Base-by-base conservation (phyloP, 2,888 invertebrate genomes). In the Lacanobia oleracea region DNA sequence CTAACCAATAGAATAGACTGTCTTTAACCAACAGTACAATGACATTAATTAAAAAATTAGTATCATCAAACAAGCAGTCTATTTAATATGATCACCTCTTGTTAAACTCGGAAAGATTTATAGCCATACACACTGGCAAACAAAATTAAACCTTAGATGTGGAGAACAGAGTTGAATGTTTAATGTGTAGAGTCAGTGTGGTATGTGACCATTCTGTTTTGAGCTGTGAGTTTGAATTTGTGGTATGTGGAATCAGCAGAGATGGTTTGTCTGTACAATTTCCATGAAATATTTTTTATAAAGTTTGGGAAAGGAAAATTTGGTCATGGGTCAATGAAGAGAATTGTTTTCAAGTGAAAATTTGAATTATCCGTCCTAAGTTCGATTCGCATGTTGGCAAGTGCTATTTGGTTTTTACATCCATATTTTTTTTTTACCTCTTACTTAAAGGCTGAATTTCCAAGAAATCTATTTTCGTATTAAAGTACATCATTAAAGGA, bases 21-120 rank as follows among this genome's bases (percentile, higher is more conserved):
- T 37, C 2, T 2, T 51, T 56, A 14, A 53, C 37, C 3, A 60
- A 45, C 37, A 40, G 23, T n/a, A 64, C 43, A 67, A 75, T 21
- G 45, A 51, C 37, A 67, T 74, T 59, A 74, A 79, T 77, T 72
- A 77, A 18, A 63, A 62, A 75, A 77, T 77, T 77, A 70, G 37
- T 57, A 54, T 48, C 56, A 75, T 51, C 40, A 77, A 75, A 63
- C 62, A 77, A 69, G 8, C 77, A 14, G 27, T 4, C 45, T 40
- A 76, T 51, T 75, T 74, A 76, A 68, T 68, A 53, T 40, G 40
- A 76, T 57, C 69, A 76, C 33, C 77, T 68, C 75, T 57, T 40
- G 77, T 71, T 75, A 1, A 50, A 27, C 21, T 45, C 1, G 0
- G 10, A 21, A 75, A 75, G 75, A 75, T 75, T 75, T 75, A 75